Evolutionary conservation across 2,113 vertebrate species (phyloP), one percentile per base, ranked within the genome.

Genomic region (Pelecanus crispus): DNA sequence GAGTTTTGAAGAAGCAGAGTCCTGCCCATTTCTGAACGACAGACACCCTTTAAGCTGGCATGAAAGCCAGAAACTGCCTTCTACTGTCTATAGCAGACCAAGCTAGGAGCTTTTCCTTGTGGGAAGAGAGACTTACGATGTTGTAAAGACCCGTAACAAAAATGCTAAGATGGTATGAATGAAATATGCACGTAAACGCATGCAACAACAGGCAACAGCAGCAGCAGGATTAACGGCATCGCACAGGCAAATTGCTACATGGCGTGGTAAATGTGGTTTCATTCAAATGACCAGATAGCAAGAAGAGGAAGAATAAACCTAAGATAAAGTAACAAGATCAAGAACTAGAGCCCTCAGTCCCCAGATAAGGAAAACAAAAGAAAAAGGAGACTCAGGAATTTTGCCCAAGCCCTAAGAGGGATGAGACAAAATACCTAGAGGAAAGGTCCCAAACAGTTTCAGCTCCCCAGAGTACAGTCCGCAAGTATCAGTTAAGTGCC

Each of bases 171-270:
- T 4, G 34, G 55, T 8, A 40, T 3, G 8, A 83, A 19, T 5
- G 2, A 36, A 70, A 14, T 3, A 9, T 0, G 29, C 8, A 20
- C 0, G 0, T 10, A 28, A 50, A 91, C 2, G 2, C 1, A 2
- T 74, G 38, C 25, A 53, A 71, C 6, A 18, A 12, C 3, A 11
- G 18, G 53, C 73, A 71, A 42, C 4, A 84, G 44, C 31, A 50
- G 26, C 6, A 55, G 17, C 1, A 74, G 32, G 32, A 72, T 42
- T 32, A 68, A 53, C 8, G 1, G 53, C 81, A 59, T 17, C 34
- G 14, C 62, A 40, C 1, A 0, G 8, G 63, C 32, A 36, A 18
- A 7, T 3, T 56, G 34, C 90, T 45, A 59, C 70, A 72, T 1
- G 8, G 8, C 5, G 45, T 12, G 65, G 89, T 29, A 36, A 59